Evolutionary conservation across 2,888 invertebrate genomes (phyloP), one percentile per base, ranked within the genome.

Genomic region (Drosophila nigritarsus): DNA sequence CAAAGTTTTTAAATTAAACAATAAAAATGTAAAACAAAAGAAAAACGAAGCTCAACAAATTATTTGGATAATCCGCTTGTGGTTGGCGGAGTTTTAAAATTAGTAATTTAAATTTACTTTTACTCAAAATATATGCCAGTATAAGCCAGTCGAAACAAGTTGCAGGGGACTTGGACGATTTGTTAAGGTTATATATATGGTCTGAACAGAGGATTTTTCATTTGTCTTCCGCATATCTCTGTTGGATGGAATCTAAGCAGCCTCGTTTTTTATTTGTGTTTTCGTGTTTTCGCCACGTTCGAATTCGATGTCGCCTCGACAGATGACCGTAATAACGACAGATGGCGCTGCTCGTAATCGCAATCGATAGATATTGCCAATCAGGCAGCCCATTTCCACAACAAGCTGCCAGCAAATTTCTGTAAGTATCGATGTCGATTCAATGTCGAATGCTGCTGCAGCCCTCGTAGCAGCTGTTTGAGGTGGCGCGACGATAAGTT

Each of bases 391-490:
- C 32, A 32, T 9, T 32, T 9, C 7, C 20, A 20, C 20, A 42
- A 20, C 3, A 42, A 45, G 20, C 20, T 3, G 13, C 7, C 20
- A 13, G 18, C 49, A 29, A 29, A 29, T 48, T 48, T 48, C 18
- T 48, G 48, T 5, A 30, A 29, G 20, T 50, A 65, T 65, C 55
- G 48, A 32, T 64, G 27, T n/a, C 24, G 6, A 3, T 15, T 11
- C 36, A 15, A 15, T 15, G 18, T 18, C 20, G 29, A 53, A 32
- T 9, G 20, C 34, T 24, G 8, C 18, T 20, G 34, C 45, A 58
- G 63, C 56, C 61, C 71, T 75, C 24, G 56, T 3, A 51, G 2
- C 75, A 68, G 68, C 64, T 64, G 68, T 32, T n/a, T 51, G 75
- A 66, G 75, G 75, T 27, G 75, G 70, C 20, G 15, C 13, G 27